Evolutionary conservation across 2,797 vertebrate genomes (phyloP), one percentile per base, ranked within the genome.

Genomic region (Pangasius djambal): DNA sequence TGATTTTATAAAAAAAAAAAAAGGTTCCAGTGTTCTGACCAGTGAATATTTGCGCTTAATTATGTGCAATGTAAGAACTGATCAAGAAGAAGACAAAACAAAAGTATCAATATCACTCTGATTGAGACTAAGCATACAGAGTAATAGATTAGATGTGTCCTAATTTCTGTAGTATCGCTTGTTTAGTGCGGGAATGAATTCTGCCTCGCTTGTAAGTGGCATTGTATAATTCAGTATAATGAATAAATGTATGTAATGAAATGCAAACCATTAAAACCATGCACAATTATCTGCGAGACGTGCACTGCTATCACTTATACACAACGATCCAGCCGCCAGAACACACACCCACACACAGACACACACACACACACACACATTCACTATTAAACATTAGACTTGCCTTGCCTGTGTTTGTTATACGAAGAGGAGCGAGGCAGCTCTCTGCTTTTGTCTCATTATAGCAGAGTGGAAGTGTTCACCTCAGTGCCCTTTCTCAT

Each of bases 401-500:
- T 25, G 78, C 78, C 78, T 37, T 59, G 52, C 31, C 52, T 25
- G 57, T 65, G 81, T 84, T 69, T 50, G 40, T 52, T 22, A 52
- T 69, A 59, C 52, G 75, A 57, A 86, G 75, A 87, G 63, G 74
- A 79, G 65, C 18, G 15, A 59, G 67, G 88, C 79, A 25, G 77
- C 63, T 85, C 74, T 89, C 79, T 83, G 89, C 79, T 85, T 91
- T 82, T 10, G 79, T 83, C 87, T 92, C 87, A 84, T 91, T 89
- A 89, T 75, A 67, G 61, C 85, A 77, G 63, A 89, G 88, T 83
- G 85, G 78, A 86, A 20, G 59, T 81, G 86, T 87, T 92, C 89
- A 90, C 91, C 88, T 90, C 89, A 16, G 83, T 89, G 89, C 90
- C 90, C 90, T 90, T 90, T 89, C 87, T 90, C 88, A 89, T 89